A percentile compares a stretch with the other conserved stretches of the same genome.
These are phyloP conservation scores for Phalloptychus januarius DNA, from an alignment of 2,797 vertebrate species.

Conservation along the genomic window DNA sequence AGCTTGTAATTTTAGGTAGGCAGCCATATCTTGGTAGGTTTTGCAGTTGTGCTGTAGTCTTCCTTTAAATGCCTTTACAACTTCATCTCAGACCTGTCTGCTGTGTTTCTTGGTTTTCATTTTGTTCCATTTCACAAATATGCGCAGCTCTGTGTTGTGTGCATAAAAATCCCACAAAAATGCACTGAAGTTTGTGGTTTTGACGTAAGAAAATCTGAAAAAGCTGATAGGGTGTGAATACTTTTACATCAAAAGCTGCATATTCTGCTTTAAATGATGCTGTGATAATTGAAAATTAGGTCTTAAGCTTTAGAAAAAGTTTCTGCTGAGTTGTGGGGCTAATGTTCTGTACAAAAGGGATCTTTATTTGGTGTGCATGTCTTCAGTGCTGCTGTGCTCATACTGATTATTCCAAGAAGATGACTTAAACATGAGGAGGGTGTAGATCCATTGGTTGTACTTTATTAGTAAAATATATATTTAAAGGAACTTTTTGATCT, in stretches of 20 bases:
- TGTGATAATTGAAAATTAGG: constrained; percentile 40
- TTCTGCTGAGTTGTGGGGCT: constrained; percentile 53
- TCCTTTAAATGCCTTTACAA: background rate
- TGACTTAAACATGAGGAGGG: constrained; percentile 79
- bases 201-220: background rate
- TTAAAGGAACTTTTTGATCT: constrained; percentile 79
- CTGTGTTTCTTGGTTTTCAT: background rate
- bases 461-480: constrained; percentile 80
- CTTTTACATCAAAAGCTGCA: constrained; percentile 17
- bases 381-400: constrained; percentile 59
- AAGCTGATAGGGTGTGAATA: background rate
- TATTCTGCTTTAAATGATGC: constrained; percentile 38
- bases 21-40: background rate
- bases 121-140: background rate
- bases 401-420: constrained; percentile 71
- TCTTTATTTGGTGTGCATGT: constrained; percentile 57
- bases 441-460: constrained; percentile 74
- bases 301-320: constrained; percentile 42
- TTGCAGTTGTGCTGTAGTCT: background rate
- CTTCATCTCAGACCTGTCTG: background rate
- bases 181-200: background rate
- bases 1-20: background rate
- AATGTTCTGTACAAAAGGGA: constrained; percentile 48
- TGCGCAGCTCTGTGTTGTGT: background rate
- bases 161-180: background rate